Evolutionary conservation across 2,888 invertebrate genomes (phyloP), one percentile per base, ranked within the genome.

Genomic region (Acronicta leporina): DNA sequence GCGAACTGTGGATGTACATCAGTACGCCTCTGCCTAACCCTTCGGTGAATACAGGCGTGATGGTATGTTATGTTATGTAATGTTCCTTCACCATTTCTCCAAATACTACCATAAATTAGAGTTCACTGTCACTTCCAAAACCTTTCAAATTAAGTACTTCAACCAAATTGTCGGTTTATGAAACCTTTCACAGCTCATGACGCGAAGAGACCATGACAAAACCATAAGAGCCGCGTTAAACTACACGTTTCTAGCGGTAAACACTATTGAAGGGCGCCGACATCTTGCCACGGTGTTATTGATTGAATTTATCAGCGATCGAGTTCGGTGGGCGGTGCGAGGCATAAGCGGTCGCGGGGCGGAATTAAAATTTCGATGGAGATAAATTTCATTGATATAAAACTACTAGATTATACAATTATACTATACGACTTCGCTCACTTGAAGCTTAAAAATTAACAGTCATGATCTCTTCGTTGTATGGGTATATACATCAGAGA

Each of bases 291-390:
- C 86, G 82, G 86, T 87, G 86, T 89, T 92, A 93, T 92, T 94
- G 93, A 94, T 94, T 92, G 87, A 92, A 94, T 93, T 94, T 94
- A 93, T 94, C 93, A 94, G 83, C 87, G 84, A 90, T 91, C 90
- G 84, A 83, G 87, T 82, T 82, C 68, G 70, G 65, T 33, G 51
- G 40, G 11, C 47, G 77, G 75, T 2, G 15, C 46, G 57, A 74
- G 73, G 11, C 10, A 68, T 8, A 52, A 71, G 82, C 71, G 71
- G 15, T 0, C 53, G 83, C 82, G 85, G 63, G 2, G 42, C 30
- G 30, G 11, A 14, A 20, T 20, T 20, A 20, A 20, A 3, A 4
- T 20, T 2, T 20, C 4, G 20, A 20, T 4, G 20, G 20, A 20
- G 20, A 4, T 20, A 20, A 20, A 20, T 4, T 20, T 20, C 20